Percentiles rank a stretch among this genome's conserved stretches.
Conservation (phyloP, 2,797 vertebrate species). For the Chrosomus eos region DNA sequence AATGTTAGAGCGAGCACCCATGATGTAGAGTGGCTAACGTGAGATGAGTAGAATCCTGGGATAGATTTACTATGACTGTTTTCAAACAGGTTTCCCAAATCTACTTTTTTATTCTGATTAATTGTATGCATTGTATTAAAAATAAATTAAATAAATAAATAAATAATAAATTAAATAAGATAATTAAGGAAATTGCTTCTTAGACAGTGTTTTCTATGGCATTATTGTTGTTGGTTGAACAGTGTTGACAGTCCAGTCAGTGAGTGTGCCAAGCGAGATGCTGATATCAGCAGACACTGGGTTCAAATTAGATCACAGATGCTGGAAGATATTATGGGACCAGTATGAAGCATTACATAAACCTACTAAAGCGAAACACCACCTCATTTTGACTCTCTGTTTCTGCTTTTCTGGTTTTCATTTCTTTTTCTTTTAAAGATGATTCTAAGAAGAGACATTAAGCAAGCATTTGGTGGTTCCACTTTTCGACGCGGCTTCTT, state of each 20-base stretch:
- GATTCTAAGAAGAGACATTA: slow-evolving; percentile 19
- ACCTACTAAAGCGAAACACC: neutral
- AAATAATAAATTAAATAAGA: neutral
- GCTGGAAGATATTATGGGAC: slow-evolving; percentile 1
- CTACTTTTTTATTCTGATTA: neutral
- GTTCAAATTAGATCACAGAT: slow-evolving; percentile 1
- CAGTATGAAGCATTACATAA: slow-evolving; percentile 9
- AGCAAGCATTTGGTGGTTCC: neutral
- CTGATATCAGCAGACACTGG: slow-evolving; percentile 17
- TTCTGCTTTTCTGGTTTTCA: slow-evolving; percentile 35
- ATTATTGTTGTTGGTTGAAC: neutral
- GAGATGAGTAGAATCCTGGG: neutral
- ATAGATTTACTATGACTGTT: neutral
- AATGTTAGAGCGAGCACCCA: no score
- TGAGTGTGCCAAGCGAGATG: neutral
- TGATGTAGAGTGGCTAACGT: no score
- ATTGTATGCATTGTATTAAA: neutral
- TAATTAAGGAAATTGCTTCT: neutral
- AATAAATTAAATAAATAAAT: neutral
- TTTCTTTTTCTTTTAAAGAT: slow-evolving; percentile 26
- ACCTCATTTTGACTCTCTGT: slow-evolving; percentile 14
- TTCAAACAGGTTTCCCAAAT: neutral
- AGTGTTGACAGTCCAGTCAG: neutral
- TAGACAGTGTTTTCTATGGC: neutral
- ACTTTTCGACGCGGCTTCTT: neutral